Evolutionary conservation across 2,113 vertebrate species (phyloP).

Genomic region (Pangasianodon gigas): DNA sequence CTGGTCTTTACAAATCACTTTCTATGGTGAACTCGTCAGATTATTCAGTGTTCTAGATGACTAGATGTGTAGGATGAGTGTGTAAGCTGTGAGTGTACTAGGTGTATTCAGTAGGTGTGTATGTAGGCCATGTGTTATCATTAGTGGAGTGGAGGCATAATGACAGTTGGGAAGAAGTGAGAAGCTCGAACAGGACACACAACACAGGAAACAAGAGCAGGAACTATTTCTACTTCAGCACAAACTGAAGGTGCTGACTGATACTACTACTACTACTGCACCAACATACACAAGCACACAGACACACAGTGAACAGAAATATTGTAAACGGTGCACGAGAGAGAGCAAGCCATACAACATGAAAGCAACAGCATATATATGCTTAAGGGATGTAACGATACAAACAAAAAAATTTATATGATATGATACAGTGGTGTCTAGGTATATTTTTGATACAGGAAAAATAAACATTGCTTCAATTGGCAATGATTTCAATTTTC

Average conservation of each 20-base stretch:
- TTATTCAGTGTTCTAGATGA: slow-evolving; percentile 19
- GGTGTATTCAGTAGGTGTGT: slow-evolving; percentile 10
- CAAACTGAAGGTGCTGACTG: not conserved
- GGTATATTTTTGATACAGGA: not conserved
- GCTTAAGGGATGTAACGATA: not conserved
- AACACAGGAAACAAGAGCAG: not conserved
- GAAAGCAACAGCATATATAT: not conserved
- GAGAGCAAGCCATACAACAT: not conserved
- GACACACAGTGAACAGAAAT: not conserved
- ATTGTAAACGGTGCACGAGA: not conserved
- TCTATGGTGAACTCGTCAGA: slow-evolving; percentile 39
- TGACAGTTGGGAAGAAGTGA: slow-evolving; percentile 22
- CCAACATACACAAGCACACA: slow-evolving; percentile 14
- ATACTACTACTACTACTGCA: slow-evolving; percentile 2
- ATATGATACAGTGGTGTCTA: too few species aligned
- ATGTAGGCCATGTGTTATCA: not conserved
- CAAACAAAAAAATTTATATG: not conserved
- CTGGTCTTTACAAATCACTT: slow-evolving; percentile 41
- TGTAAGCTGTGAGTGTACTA: not conserved
- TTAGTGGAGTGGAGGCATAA: slow-evolving; percentile 23
- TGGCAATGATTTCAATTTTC: not conserved
- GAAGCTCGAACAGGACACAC: not conserved
- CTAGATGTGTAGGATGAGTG: slow-evolving; percentile 18
- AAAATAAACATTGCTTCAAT: not conserved
- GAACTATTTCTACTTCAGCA: not conserved